These are phyloP conservation scores for Catharus fuscescens DNA, from an alignment of 2,113 vertebrate genomes.

Conservation along the genomic window DNA sequence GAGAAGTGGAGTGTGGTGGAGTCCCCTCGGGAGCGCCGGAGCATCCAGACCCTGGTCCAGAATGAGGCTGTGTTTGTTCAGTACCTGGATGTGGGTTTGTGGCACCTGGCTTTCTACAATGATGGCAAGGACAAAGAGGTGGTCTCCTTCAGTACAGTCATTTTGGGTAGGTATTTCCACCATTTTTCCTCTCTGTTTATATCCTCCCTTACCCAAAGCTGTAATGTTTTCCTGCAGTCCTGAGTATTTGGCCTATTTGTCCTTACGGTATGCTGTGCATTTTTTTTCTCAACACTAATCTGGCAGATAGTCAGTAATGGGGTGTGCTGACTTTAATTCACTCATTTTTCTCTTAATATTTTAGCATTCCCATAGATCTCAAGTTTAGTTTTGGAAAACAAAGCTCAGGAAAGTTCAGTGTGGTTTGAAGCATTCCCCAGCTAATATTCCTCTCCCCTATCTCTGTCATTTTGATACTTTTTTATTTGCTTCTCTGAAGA, in stretches of 20 bases:
- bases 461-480: not conserved
- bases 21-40: slow-evolving; percentile 90
- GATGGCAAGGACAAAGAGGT: slow-evolving; percentile 95
- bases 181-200: not conserved
- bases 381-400: not conserved
- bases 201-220: not conserved
- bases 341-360: not conserved
- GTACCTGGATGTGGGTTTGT: slow-evolving; percentile 92
- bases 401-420: not conserved
- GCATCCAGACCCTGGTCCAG: slow-evolving; percentile 96
- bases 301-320: not conserved
- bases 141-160: slow-evolving; percentile 92
- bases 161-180: slow-evolving; percentile 84
- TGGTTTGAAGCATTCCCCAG: not conserved
- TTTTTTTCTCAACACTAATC: not conserved
- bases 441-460: not conserved
- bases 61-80: slow-evolving; percentile 98
- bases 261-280: not conserved
- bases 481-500: not conserved
- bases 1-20: slow-evolving; percentile 99
- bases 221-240: not conserved
- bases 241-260: not conserved
- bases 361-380: not conserved
- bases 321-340: not conserved
- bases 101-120: slow-evolving; percentile 99